Evolutionary conservation across 2,888 invertebrate species (phyloP).

Genomic region (Mythimna ferrago): DNA sequence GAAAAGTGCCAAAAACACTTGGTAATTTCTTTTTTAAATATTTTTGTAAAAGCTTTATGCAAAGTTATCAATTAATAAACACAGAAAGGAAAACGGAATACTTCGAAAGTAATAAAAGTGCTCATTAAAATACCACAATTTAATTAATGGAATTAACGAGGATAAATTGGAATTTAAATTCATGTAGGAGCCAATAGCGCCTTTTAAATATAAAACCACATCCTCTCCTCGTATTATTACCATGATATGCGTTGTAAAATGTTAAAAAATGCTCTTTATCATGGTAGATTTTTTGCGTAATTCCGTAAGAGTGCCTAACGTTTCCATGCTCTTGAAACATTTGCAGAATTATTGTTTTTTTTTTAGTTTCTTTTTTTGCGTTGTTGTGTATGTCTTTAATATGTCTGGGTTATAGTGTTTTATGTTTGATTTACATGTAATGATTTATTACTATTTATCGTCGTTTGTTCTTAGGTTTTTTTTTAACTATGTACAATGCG

Average conservation of each 20-base stretch:
- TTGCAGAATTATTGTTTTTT: neutral
- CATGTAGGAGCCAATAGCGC: constrained; percentile 12
- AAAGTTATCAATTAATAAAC: neutral
- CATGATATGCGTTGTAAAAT: constrained; percentile 41
- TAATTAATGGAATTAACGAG: constrained; percentile 32
- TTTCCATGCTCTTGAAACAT: constrained; percentile 30
- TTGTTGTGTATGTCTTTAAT: neutral
- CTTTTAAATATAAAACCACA: constrained; percentile 37
- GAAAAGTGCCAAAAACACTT: neutral
- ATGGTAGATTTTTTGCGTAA: constrained; percentile 31
- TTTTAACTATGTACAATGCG: too few relatives aligned
- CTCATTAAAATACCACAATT: constrained; percentile 11
- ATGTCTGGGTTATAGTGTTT: neutral
- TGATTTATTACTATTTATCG: neutral
- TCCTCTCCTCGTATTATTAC: constrained; percentile 39
- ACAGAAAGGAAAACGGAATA: neutral
- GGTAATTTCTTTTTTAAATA: neutral
- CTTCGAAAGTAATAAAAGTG: neutral
- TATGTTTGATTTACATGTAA: neutral
- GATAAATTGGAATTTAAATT: constrained; percentile 29
- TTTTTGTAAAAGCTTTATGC: neutral
- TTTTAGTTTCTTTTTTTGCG: neutral
- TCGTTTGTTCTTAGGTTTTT: neutral
- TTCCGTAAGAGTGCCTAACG: constrained; percentile 3
- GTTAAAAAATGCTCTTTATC: constrained; percentile 48